Base-by-base conservation (phyloP, 2,797 vertebrate genomes). In the Cetoscarus ocellatus region DNA sequence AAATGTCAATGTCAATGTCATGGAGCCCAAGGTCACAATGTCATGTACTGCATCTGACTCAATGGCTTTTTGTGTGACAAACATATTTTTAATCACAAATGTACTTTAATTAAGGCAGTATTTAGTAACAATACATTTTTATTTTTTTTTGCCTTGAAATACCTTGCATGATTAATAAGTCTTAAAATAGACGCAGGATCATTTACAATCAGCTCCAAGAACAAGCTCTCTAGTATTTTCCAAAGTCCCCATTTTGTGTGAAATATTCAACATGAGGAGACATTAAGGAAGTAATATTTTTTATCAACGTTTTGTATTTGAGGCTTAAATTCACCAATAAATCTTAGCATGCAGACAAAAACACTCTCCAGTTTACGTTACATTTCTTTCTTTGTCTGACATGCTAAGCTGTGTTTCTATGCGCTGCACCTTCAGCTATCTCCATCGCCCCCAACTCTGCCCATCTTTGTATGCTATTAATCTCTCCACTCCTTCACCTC, bases 381-480 rank as follows among this genome's bases (percentile, higher is more conserved):
- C 71, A 9, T 65, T 77, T 64, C 56, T 65, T 76, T 54, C 82
- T 79, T 89, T 91, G 85, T 91, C 83, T 83, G 66, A 75, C 79
- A 86, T 81, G 61, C 85, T 88, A 61, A 75, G 79, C 71, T 54
- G 67, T 78, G 71, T 79, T 55, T 83, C 61, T 52, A 40, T n/a
- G 66, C 13, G 34, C 85, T 40, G 76, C 79, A 87, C 84, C 86
- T 84, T 83, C 82, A 57, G 85, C 85, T 90, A 91, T 88, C 90
- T 89, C 81, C 82, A 90, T 90, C 77, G 84, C 90, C 89, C 89
- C 83, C 64, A 67, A 91, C 88, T 85, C 84, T 80, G 81, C 83
- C 80, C 85, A 82, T 90, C 84, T 87, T 81, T 91, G 86, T 87
- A 88, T 56, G 68, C 88, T 88, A 90, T 91, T 91, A 90, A 91